phyloP scores from a whole-genome alignment of 2,113 vertebrate genomes.

The Malaclemys terrapin region DNA sequence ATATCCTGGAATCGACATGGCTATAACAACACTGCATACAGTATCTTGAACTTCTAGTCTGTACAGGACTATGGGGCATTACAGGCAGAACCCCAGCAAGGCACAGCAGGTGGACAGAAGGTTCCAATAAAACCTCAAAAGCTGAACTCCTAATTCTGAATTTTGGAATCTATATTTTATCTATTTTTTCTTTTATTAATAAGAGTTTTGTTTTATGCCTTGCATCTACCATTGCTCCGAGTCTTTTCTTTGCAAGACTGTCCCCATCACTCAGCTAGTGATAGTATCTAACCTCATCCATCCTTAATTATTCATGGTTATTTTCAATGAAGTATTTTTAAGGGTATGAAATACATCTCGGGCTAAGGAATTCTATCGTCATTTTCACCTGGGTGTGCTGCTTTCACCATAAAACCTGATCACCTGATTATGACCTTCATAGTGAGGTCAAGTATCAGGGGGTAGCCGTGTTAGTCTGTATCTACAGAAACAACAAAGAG shows the following conservation, averaged over 20 bases:
- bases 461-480: no score
- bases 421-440: background rate
- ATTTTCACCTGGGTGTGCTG: background rate
- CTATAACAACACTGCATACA: background rate
- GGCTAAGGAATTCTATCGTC: background rate
- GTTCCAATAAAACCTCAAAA: background rate
- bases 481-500: no score
- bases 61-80: background rate
- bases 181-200: background rate
- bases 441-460: background rate
- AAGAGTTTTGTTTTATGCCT: background rate
- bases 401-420: background rate
- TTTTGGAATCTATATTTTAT: background rate
- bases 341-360: background rate
- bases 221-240: background rate
- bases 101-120: background rate
- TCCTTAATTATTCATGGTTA: constrained; percentile 25
- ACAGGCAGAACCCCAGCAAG: background rate
- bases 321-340: background rate
- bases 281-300: background rate
- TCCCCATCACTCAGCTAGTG: background rate
- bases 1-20: background rate
- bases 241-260: background rate
- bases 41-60: background rate
- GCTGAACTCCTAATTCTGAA: background rate